Percentiles rank a stretch among this genome's conserved stretches.
These are phyloP conservation scores for Oedothorax gibbosus DNA, from an alignment of 1,140 invertebrate species.

Conservation along the genomic window DNA sequence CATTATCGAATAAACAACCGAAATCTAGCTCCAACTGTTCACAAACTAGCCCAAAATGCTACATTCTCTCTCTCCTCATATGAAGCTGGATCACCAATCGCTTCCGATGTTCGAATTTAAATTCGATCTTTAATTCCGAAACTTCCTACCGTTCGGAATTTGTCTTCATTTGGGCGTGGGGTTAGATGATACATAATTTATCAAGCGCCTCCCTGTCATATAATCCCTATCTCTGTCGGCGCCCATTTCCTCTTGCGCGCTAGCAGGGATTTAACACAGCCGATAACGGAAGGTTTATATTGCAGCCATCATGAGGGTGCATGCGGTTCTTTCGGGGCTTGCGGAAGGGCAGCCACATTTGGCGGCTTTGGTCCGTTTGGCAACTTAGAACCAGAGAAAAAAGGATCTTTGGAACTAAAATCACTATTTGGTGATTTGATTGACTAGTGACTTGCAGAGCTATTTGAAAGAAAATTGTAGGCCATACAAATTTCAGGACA, in stretches of 20 bases:
- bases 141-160: conserved; percentile 51
- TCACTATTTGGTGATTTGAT: too few relatives aligned
- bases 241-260: conserved; percentile 53
- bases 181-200: conserved; percentile 58
- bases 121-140: conserved; percentile 55
- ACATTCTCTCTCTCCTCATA: neutral
- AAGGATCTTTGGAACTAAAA: too few relatives aligned
- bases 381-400: too few relatives aligned
- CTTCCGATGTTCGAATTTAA: conserved; percentile 38
- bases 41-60: too few relatives aligned
- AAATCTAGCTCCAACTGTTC: too few relatives aligned
- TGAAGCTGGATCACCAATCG: neutral
- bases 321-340: too few relatives aligned
- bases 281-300: conserved; percentile 59
- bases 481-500: too few relatives aligned
- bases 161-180: conserved; percentile 56
- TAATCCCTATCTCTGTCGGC: conserved; percentile 49
- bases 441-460: too few relatives aligned
- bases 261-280: conserved; percentile 41
- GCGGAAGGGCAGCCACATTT: neutral
- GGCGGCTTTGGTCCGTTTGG: neutral
- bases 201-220: conserved; percentile 32
- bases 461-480: too few relatives aligned
- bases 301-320: conserved; percentile 48
- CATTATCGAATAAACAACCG: too few relatives aligned